Conservation (phyloP, 2,888 invertebrate genomes). For the Chalcosyrphus nemorum region DNA sequence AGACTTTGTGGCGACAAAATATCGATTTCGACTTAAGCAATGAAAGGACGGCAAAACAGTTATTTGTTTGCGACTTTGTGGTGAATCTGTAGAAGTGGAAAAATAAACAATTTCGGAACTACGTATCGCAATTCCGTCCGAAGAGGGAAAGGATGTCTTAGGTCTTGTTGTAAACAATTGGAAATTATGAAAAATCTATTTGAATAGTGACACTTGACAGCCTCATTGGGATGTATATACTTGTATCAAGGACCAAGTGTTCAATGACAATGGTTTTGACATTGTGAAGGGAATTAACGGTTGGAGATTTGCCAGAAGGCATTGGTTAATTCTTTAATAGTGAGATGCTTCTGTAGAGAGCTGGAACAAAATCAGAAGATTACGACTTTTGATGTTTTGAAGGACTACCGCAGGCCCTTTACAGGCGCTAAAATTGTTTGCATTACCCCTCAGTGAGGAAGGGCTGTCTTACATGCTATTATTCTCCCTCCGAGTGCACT, state of each 20-base stretch:
- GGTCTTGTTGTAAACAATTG: neutral
- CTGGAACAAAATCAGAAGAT: no score
- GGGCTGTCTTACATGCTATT: no score
- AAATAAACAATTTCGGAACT: neutral
- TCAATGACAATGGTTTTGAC: conserved; percentile 13
- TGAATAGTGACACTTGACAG: neutral
- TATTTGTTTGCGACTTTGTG: neutral
- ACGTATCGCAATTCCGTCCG: neutral
- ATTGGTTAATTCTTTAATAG: neutral
- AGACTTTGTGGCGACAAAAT: conserved; percentile 57
- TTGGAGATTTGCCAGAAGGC: neutral
- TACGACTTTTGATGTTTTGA: no score
- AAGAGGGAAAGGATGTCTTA: neutral
- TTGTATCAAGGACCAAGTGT: neutral
- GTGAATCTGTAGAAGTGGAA: conserved; percentile 3
- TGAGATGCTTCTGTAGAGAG: no score
- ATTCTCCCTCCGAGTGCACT: no score
- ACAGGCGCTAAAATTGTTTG: no score
- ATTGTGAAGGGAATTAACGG: neutral
- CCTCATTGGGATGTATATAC: no score
- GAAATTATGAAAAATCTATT: neutral
- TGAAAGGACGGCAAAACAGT: neutral
- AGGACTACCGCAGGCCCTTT: no score
- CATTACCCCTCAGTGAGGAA: no score
- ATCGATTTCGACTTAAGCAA: conserved; percentile 35